A percentile compares a stretch with the other conserved stretches of the same genome.
These are phyloP conservation scores for Hybognathus amarus DNA, from an alignment of 2,797 vertebrate genomes.

Conservation along the genomic window DNA sequence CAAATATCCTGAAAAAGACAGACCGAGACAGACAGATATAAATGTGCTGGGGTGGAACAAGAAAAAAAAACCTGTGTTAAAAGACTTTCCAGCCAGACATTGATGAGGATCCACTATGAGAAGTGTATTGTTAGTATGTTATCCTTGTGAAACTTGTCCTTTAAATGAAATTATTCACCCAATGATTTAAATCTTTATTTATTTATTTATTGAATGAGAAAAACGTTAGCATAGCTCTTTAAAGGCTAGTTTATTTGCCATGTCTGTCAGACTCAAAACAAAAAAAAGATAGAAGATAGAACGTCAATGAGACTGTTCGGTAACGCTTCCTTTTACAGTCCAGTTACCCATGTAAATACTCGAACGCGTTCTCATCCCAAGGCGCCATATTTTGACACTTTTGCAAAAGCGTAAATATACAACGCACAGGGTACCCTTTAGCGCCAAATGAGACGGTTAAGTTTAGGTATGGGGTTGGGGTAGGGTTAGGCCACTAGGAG, in stretches of 20 bases:
- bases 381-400: too few species aligned
- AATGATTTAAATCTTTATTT: neutral
- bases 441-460: too few species aligned
- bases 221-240: neutral
- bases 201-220: too few species aligned
- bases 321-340: too few species aligned
- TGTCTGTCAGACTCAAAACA: too few species aligned
- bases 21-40: neutral
- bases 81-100: neutral
- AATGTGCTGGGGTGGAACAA: slow-evolving; percentile 3
- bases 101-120: neutral
- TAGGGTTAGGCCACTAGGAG: too few species aligned
- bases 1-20: slow-evolving; percentile 85
- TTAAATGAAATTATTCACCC: neutral
- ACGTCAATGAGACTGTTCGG: neutral
- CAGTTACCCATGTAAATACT: too few species aligned
- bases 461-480: too few species aligned
- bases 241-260: neutral
- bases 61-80: neutral
- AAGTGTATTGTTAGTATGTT: neutral
- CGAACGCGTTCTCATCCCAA: too few species aligned
- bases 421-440: too few species aligned
- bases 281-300: too few species aligned
- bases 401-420: too few species aligned
- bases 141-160: neutral